phyloP scores from a whole-genome alignment of 1,140 invertebrate species.

The Bathynomus jamesi region DNA sequence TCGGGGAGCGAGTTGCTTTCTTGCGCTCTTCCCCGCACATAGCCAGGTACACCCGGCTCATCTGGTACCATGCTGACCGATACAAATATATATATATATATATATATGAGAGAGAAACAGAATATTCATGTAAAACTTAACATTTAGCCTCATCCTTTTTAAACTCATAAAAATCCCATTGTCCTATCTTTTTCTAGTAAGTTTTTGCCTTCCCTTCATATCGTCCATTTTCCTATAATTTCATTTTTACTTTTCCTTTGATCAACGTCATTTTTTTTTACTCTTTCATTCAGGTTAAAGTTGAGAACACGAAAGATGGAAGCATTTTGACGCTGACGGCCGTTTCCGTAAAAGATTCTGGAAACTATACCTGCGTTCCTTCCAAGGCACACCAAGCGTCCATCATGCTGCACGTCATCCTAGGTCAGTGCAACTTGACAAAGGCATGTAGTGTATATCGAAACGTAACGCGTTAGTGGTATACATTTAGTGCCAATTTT shows the following conservation, averaged over 20 bases:
- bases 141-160: not conserved
- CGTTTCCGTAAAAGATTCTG: conserved; percentile 54
- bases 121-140: not conserved
- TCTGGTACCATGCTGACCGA: not conserved
- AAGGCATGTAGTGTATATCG: no score
- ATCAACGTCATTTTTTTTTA: not conserved
- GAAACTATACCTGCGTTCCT: conserved; percentile 78
- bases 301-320: conserved; percentile 14
- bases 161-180: no score
- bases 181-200: no score
- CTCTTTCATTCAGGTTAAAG: conserved; percentile 8
- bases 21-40: no score
- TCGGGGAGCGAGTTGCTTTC: no score
- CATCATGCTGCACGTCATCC: conserved; percentile 75
- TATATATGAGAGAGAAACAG: no score
- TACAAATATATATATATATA: no score
- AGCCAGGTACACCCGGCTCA: not conserved
- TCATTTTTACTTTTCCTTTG: not conserved
- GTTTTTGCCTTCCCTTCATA: no score
- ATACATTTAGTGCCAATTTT: no score
- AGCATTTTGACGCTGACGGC: conserved; percentile 12
- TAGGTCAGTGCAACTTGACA: conserved; percentile 17
- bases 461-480: no score
- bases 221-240: no score
- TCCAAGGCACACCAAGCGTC: conserved; percentile 73